Evolutionary conservation across 2,888 invertebrate species (phyloP), one percentile per base, ranked within the genome.

Genomic region (Gymnocheta viridis): DNA sequence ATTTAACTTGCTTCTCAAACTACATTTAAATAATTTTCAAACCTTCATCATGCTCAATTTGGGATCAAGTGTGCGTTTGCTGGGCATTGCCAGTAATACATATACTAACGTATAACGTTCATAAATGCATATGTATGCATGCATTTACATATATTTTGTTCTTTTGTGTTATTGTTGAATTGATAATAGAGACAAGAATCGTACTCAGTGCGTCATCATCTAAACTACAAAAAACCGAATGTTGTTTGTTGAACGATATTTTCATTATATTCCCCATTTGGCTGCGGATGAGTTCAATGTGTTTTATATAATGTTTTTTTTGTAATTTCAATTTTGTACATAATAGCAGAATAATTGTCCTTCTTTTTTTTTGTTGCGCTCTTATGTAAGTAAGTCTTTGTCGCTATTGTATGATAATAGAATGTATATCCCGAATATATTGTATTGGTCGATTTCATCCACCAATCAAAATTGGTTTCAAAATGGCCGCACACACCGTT

Each of bases 391-490:
- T 76, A 32, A 49, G 24, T 38, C 10, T 69, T 77, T 74, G 79
- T 47, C 74, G 64, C 79, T 70, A 51, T 70, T 80, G 80, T 72
- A 69, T 62, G 49, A 62, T 62, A 81, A 60, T 41, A 73, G 70
- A 67, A 76, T 38, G 49, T 86, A 86, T 87, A 86, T 87, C 89
- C 90, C 88, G 88, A 88, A 90, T 90, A 81, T 84, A 90, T 90
- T 90, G 91, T 90, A 91, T 92, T 92, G 92, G 91, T 91, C 91
- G 91, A 91, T 91, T 90, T 88, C 89, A 89, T 89, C 90, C 90
- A 92, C 91, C 91, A 92, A 92, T 92, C 91, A 91, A 89, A 91
- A 91, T 86, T 89, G 88, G 89, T 89, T 90, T 90, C 91, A 92
- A 92, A 91, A 92, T 92, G 91, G 92, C 91, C 90, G 92, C 89